These are phyloP conservation scores for Hucho hucho DNA, from an alignment of 2,113 vertebrate genomes.

Conservation along the genomic window DNA sequence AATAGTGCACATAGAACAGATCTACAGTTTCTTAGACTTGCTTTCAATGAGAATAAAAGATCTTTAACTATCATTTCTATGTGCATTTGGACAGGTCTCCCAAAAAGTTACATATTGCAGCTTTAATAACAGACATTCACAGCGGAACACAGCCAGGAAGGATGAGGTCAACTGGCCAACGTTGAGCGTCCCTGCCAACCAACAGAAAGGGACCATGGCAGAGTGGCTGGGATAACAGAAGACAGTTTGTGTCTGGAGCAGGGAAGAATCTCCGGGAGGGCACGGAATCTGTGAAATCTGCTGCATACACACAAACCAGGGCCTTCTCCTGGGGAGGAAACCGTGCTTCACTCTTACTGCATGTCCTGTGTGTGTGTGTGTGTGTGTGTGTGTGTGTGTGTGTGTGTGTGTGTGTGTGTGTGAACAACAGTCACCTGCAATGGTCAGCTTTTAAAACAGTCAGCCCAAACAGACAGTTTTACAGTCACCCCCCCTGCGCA, in stretches of 20 bases:
- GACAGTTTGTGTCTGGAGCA: constrained; percentile 42
- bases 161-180: constrained; percentile 8
- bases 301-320: constrained; percentile 57
- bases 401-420: background rate
- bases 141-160: background rate
- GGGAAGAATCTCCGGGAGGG: constrained; percentile 54
- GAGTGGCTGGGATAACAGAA: constrained; percentile 53
- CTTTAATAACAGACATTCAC: background rate
- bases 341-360: constrained; percentile 22
- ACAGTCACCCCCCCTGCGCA: background rate
- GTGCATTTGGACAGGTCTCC: no score
- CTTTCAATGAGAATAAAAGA: no score
- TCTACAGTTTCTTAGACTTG: no score
- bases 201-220: background rate
- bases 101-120: no score
- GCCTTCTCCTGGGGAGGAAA: constrained; percentile 25
- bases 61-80: no score
- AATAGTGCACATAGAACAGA: no score
- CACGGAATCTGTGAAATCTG: constrained; percentile 67
- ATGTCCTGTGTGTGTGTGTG: constrained; percentile 14
- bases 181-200: constrained; percentile 4
- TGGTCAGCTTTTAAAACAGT: background rate
- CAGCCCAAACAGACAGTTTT: background rate
- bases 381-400: constrained; percentile 4
- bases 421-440: background rate